phyloP scores from a whole-genome alignment of 2,113 vertebrate species.

The Colinus virginianus region DNA sequence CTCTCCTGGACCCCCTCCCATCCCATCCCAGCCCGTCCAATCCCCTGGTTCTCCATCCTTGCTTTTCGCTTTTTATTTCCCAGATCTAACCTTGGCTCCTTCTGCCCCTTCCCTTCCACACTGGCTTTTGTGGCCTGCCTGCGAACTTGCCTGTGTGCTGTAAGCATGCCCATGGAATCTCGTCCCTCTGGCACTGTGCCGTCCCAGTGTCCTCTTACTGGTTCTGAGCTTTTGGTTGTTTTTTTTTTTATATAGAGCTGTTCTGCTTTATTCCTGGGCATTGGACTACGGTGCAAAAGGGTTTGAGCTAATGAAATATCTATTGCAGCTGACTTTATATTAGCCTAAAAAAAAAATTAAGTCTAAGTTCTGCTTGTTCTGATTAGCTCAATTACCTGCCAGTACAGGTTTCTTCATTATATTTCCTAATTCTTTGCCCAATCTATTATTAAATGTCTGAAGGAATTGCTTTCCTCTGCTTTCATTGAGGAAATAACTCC shows the following conservation, averaged over 20 bases:
- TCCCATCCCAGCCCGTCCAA: constrained; percentile 56
- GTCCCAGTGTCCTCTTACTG: not conserved
- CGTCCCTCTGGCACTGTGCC: not conserved
- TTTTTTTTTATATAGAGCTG: not conserved
- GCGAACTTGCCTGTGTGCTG: constrained; percentile 47
- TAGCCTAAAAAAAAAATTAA: constrained; percentile 7
- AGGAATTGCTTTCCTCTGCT: constrained; percentile 60
- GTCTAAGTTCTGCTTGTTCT: constrained; percentile 12
- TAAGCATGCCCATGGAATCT: constrained; percentile 5
- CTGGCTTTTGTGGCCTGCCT: constrained; percentile 56
- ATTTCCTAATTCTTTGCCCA: constrained; percentile 72
- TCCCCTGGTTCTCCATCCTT: constrained; percentile 58
- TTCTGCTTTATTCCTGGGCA: constrained; percentile 31
- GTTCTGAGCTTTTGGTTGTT: not conserved
- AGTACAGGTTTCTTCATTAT: constrained; percentile 64
- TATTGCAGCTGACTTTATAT: constrained; percentile 49
- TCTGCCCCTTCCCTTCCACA: constrained; percentile 36
- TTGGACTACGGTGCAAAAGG: constrained; percentile 30
- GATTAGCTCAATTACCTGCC: constrained; percentile 59
- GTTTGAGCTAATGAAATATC: constrained; percentile 34
- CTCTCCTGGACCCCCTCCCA: constrained; percentile 80
- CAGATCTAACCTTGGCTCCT: constrained; percentile 68
- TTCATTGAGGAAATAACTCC: constrained; percentile 74
- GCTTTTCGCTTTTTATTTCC: constrained; percentile 60
- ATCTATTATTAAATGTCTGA: constrained; percentile 75